Evolutionary conservation across 2,113 vertebrate species (phyloP).

Genomic region (Circaetus gallicus): DNA sequence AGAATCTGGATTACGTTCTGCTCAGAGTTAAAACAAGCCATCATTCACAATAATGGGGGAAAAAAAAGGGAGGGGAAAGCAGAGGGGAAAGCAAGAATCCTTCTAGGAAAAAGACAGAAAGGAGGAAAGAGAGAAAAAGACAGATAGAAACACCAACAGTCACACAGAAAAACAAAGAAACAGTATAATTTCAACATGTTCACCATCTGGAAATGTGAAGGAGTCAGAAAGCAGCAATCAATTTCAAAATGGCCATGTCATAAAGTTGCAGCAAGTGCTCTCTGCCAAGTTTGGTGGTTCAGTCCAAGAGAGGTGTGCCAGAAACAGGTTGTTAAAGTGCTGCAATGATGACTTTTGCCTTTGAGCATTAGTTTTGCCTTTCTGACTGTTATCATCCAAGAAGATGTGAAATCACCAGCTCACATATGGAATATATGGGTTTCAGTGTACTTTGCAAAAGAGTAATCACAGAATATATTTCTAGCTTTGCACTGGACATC

Average conservation of each 20-base stretch:
- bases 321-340: not conserved
- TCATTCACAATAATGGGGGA: not conserved
- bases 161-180: not conserved
- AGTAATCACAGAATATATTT: not conserved
- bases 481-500: not conserved
- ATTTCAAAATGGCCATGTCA: not conserved
- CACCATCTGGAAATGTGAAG: not conserved
- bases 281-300: not conserved
- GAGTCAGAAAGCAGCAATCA: not conserved
- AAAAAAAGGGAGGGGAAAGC: fast-evolving
- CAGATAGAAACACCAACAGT: not conserved
- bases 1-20: not conserved
- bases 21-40: not conserved
- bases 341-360: not conserved
- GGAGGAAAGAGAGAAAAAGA: not conserved
- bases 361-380: not conserved
- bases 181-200: not conserved
- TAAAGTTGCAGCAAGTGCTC: not conserved
- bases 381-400: not conserved
- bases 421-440: not conserved
- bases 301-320: not conserved
- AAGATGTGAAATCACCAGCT: not conserved
- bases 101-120: not conserved
- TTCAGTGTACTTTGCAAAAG: not conserved
- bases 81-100: too few species aligned